Percentiles rank a stretch among this genome's conserved stretches.
These are phyloP conservation scores for Eretmocerus hayati DNA, from an alignment of 2,888 invertebrate species.

Conservation along the genomic window DNA sequence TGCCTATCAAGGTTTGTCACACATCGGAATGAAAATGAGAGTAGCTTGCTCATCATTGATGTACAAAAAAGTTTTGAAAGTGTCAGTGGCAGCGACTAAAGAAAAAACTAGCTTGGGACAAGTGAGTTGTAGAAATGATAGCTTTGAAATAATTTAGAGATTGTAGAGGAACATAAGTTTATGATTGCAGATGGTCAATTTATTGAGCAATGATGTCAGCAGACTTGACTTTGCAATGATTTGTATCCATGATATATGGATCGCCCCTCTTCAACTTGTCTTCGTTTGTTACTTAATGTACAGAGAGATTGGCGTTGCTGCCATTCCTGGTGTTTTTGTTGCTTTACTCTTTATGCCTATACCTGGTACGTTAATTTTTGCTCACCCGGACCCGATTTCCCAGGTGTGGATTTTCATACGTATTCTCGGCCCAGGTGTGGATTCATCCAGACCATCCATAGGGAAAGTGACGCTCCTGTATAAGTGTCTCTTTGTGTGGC, in stretches of 20 bases:
- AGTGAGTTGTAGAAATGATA: conserved; percentile 34
- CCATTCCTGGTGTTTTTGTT: conserved; percentile 49
- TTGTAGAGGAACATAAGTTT: too few species aligned
- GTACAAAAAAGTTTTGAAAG: conserved; percentile 66
- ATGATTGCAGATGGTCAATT: conserved; percentile 51
- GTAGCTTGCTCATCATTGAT: conserved; percentile 64
- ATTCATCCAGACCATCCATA: too few species aligned
- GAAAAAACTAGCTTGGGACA: conserved; percentile 72
- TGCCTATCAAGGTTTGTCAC: conserved; percentile 57
- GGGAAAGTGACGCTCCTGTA: too few species aligned
- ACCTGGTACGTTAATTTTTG: conserved; percentile 38
- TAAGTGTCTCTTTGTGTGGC: too few species aligned
- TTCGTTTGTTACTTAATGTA: conserved; percentile 52
- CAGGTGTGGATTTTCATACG: too few species aligned
- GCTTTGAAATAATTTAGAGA: too few species aligned
- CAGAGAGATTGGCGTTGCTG: conserved; percentile 51
- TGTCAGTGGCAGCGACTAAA: conserved; percentile 62
- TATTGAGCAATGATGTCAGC: conserved; percentile 71
- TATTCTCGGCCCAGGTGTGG: too few species aligned
- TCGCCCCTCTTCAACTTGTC: conserved; percentile 64
- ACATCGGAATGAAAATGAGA: conserved; percentile 64
- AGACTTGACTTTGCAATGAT: conserved; percentile 65
- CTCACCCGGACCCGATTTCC: too few species aligned
- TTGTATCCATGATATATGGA: conserved; percentile 68
- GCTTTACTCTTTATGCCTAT: conserved; percentile 38